Percentiles rank a stretch among this genome's conserved stretches.
Conservation (phyloP, 1,140 invertebrate species). For the Panagrolaimus sp. region DNA sequence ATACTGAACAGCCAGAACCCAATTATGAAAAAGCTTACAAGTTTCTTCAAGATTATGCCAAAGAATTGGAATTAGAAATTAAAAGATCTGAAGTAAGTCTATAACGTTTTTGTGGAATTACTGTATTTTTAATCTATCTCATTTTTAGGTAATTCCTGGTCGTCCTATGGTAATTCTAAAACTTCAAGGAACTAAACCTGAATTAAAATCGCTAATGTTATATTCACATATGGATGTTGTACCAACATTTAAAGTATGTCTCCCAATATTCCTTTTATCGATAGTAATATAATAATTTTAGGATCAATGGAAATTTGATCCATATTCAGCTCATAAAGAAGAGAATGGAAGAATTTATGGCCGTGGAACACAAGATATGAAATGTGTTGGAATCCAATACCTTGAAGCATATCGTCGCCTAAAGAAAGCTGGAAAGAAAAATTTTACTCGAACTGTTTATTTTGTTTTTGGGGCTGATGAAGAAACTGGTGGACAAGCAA, state of each 20-base stretch:
- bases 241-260: slow-evolving; percentile 74
- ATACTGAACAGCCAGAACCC: slow-evolving; percentile 73
- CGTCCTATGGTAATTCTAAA: slow-evolving; percentile 77
- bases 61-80: slow-evolving; percentile 66
- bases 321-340: slow-evolving; percentile 72
- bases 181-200: slow-evolving; percentile 70
- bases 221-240: slow-evolving; percentile 94
- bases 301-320: slow-evolving; percentile 70
- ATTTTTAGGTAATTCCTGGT: slow-evolving; percentile 60
- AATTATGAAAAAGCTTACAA: slow-evolving; percentile 71
- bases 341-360: slow-evolving; percentile 75
- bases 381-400: slow-evolving; percentile 61
- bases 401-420: slow-evolving; percentile 71
- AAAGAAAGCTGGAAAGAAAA: slow-evolving; percentile 63
- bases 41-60: slow-evolving; percentile 70
- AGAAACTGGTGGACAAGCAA: slow-evolving; percentile 77
- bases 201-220: slow-evolving; percentile 70
- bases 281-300: not conserved
- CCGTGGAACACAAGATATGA: slow-evolving; percentile 67
- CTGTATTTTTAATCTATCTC: slow-evolving; percentile 6
- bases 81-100: slow-evolving; percentile 59
- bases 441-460: slow-evolving; percentile 67
- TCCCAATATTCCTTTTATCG: too few species aligned
- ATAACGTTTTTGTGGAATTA: too few species aligned
- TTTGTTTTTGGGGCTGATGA: slow-evolving; percentile 78